A percentile compares a stretch with the other conserved stretches of the same genome.
phyloP scores from a whole-genome alignment of 2,113 vertebrate genomes.

The Anguilla rostrata region DNA sequence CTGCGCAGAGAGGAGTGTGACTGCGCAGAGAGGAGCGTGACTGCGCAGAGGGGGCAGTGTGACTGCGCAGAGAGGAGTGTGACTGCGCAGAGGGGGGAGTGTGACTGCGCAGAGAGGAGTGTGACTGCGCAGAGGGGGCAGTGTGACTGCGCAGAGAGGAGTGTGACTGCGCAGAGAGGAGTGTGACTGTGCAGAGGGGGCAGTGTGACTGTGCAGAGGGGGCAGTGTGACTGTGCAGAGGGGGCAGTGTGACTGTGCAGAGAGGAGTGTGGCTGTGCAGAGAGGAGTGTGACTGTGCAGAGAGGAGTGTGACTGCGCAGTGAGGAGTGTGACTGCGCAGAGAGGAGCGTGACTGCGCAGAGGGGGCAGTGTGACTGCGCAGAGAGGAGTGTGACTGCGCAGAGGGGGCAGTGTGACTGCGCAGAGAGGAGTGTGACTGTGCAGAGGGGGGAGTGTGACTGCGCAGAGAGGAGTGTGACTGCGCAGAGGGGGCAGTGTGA shows the following conservation, averaged over 20 bases:
- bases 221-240: constrained; percentile 18
- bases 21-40: too few species aligned
- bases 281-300: constrained; percentile 35
- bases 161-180: too few species aligned
- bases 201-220: not conserved
- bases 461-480: constrained; percentile 32
- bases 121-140: too few species aligned
- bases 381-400: too few species aligned
- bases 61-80: too few species aligned
- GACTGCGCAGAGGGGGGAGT: not conserved
- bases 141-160: too few species aligned
- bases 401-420: constrained; percentile 5
- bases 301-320: constrained; percentile 33
- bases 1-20: not conserved
- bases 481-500: constrained; percentile 5
- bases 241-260: not conserved
- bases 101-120: too few species aligned
- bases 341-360: constrained; percentile 11
- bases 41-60: not conserved
- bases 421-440: constrained; percentile 30
- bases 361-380: constrained; percentile 4
- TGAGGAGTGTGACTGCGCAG: not conserved
- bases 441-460: too few species aligned
- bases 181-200: not conserved
- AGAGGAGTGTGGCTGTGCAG: too few species aligned